phyloP scores from a whole-genome alignment of 2,797 vertebrate species.

The Ctenochaetus hawaiiensis region DNA sequence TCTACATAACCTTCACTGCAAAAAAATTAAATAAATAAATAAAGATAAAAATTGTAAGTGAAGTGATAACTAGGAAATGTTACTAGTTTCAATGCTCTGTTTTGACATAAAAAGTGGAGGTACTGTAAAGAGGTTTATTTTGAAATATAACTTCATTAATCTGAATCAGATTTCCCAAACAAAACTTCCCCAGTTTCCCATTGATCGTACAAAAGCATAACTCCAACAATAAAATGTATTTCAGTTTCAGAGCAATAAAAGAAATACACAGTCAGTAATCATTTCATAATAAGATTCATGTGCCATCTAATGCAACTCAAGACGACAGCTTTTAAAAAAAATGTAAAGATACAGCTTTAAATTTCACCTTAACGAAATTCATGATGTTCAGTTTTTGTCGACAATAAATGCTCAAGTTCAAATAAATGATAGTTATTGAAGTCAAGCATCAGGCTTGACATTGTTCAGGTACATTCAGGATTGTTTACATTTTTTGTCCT shows the following conservation, averaged over 20 bases:
- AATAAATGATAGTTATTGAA: background rate
- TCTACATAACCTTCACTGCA: slow-evolving; percentile 1
- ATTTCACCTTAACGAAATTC: background rate
- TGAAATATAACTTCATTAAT: background rate
- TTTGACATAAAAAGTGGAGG: background rate
- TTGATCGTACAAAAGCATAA: background rate
- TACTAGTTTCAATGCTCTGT: background rate
- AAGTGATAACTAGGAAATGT: background rate
- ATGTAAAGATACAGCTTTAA: background rate
- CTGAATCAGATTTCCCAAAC: background rate
- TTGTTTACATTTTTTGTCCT: no score
- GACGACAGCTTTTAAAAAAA: background rate
- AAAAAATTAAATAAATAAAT: no score
- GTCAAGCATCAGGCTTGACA: background rate
- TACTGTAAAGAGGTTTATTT: background rate
- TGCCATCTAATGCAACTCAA: background rate
- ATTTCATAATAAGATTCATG: background rate
- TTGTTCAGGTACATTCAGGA: background rate
- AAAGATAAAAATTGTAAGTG: background rate
- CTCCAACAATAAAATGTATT: background rate
- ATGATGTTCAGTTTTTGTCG: background rate
- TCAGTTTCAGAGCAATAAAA: background rate
- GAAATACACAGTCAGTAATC: background rate
- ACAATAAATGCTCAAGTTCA: background rate
- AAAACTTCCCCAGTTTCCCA: background rate